Evolutionary conservation across 30 jellyfish, hydroid and myxozoan genomes (phyloP).

Genomic region (Aurelia aurita): DNA sequence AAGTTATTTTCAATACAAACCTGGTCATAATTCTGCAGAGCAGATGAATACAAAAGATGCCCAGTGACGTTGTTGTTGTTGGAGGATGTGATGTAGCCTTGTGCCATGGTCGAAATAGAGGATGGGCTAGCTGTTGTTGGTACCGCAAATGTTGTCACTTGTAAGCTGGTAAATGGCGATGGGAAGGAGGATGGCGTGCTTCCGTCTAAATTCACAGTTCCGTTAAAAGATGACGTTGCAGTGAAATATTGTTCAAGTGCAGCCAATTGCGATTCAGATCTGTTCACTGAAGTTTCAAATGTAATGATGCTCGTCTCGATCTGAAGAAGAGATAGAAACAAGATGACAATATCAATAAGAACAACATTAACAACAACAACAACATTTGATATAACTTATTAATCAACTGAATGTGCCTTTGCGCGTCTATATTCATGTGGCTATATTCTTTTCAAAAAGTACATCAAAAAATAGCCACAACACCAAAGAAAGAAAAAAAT

Average conservation of each 20-base stretch:
- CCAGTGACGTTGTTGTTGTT: slow-evolving; percentile 80
- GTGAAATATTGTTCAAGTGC: slow-evolving; percentile 66
- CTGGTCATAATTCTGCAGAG: slow-evolving; percentile 67
- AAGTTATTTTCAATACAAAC: slow-evolving; percentile 22
- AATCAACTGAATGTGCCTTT: too few relatives aligned
- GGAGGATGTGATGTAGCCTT: slow-evolving; percentile 72
- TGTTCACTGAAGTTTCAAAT: slow-evolving; percentile 69
- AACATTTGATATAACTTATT: too few relatives aligned
- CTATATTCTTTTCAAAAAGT: too few relatives aligned
- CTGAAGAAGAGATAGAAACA: slow-evolving; percentile 36
- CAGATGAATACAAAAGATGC: slow-evolving; percentile 60
- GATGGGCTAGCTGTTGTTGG: slow-evolving; percentile 81
- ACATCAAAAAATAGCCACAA: too few relatives aligned
- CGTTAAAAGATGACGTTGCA: slow-evolving; percentile 77
- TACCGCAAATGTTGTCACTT: slow-evolving; percentile 59
- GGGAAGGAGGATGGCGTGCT: slow-evolving; percentile 84
- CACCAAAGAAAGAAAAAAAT: too few relatives aligned
- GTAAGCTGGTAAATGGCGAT: slow-evolving; percentile 69
- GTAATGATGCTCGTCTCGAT: slow-evolving; percentile 82
- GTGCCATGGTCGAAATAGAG: slow-evolving; percentile 86
- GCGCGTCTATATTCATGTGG: too few relatives aligned
- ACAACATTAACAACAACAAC: too few relatives aligned
- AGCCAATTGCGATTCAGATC: slow-evolving; percentile 55
- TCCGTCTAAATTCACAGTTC: slow-evolving; percentile 74
- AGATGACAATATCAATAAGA: too few relatives aligned